Evolutionary conservation across 2,888 invertebrate species (phyloP).

Genomic region (Dendrolimus pini): DNA sequence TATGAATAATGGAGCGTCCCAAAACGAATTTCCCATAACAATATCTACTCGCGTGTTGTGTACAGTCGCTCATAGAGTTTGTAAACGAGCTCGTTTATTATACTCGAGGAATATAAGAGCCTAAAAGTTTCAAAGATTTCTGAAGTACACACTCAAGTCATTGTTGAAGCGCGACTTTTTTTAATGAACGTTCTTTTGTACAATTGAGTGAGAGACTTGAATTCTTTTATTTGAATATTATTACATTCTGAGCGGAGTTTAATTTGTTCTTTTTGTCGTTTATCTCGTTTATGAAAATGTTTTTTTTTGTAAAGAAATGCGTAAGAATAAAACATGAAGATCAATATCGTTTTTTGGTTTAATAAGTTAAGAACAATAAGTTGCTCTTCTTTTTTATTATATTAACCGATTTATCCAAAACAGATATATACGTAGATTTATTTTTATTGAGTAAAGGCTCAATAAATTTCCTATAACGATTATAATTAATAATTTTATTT

Average conservation of each 20-base stretch:
- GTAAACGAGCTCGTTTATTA: neutral
- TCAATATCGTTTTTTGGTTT: no score
- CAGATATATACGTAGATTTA: no score
- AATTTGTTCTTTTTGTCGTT: slow-evolving; percentile 1
- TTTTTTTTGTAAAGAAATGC: no score
- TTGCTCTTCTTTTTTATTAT: no score
- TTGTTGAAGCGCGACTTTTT: slow-evolving; percentile 1
- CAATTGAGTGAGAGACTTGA: neutral
- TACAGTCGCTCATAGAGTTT: neutral
- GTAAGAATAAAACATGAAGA: no score
- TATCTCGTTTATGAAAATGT: neutral
- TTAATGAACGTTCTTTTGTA: slow-evolving; percentile 2
- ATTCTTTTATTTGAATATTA: neutral
- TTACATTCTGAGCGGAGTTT: neutral
- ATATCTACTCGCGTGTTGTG: neutral
- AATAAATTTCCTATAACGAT: no score
- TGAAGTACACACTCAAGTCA: slow-evolving; percentile 1
- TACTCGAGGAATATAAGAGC: neutral
- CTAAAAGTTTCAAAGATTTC: neutral
- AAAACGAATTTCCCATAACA: neutral
- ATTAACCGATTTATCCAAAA: no score
- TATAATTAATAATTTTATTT: no score
- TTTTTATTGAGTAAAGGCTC: no score
- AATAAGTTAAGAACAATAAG: no score
- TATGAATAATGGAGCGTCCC: no score